These are phyloP conservation scores for Emydura subglobosa DNA, from an alignment of 2,113 vertebrate genomes.

Conservation along the genomic window DNA sequence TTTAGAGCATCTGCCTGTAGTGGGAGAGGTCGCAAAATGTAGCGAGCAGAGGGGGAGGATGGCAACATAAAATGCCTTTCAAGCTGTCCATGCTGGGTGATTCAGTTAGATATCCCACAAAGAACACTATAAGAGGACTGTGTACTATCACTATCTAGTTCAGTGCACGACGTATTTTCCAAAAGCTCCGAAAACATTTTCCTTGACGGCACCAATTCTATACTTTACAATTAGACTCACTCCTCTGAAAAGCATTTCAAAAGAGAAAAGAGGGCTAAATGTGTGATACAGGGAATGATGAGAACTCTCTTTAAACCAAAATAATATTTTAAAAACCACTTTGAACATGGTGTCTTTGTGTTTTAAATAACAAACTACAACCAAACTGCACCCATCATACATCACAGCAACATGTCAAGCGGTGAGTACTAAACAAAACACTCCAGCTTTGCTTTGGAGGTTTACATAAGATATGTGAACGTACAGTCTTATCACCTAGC, in stretches of 20 bases:
- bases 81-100: background rate
- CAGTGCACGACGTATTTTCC: background rate
- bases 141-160: background rate
- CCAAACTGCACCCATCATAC: background rate
- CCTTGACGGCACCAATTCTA: background rate
- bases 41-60: background rate
- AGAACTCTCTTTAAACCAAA: background rate
- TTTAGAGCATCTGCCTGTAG: background rate
- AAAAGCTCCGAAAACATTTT: background rate
- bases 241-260: background rate
- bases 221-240: background rate
- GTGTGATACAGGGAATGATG: background rate
- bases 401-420: background rate
- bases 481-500: background rate
- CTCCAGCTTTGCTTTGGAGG: background rate
- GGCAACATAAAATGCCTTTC: conserved; percentile 18
- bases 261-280: background rate
- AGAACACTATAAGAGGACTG: background rate
- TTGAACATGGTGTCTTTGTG: background rate
- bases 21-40: background rate
- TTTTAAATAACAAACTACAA: background rate
- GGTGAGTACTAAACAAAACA: background rate
- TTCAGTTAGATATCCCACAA: background rate
- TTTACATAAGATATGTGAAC: background rate
- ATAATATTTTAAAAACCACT: background rate